These are phyloP conservation scores for Heteromurus nitidus DNA, from an alignment of 2,888 invertebrate species.

Conservation along the genomic window DNA sequence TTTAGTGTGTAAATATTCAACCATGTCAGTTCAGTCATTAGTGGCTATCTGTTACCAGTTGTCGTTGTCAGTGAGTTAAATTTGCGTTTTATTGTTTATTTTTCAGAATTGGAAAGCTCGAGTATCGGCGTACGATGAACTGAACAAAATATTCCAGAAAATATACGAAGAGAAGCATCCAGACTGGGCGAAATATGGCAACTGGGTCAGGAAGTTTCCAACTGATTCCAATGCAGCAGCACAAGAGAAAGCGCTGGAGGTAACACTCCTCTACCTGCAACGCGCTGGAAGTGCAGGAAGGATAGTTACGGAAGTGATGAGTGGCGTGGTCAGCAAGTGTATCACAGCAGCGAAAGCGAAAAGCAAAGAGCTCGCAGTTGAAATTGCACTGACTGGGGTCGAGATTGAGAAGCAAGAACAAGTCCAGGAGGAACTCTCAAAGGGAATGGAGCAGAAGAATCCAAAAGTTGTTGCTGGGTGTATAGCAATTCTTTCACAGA, in stretches of 20 bases:
- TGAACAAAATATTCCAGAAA: conserved; percentile 89
- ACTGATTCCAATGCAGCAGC: conserved; percentile 95
- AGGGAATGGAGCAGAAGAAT: conserved; percentile 96
- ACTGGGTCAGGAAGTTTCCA: conserved; percentile 95
- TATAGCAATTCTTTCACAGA: conserved; percentile 83
- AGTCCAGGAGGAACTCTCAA: conserved; percentile 91
- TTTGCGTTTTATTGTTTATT: conserved; percentile 38
- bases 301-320: conserved; percentile 91
- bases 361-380: conserved; percentile 92
- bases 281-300: conserved; percentile 90
- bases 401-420: conserved; percentile 96
- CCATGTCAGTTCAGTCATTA: neutral
- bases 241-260: conserved; percentile 96
- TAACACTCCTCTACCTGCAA: conserved; percentile 91
- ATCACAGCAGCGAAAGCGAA: conserved; percentile 92
- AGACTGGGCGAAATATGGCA: conserved; percentile 93
- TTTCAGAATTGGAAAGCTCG: conserved; percentile 93
- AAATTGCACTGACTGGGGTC: conserved; percentile 93
- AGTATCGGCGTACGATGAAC: conserved; percentile 94
- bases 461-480: conserved; percentile 95
- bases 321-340: conserved; percentile 92
- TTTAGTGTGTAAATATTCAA: neutral
- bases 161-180: conserved; percentile 94
- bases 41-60: neutral
- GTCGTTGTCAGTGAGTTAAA: neutral